Evolutionary conservation across 1,140 invertebrate genomes (phyloP).

Genomic region (Conus betulinus): DNA sequence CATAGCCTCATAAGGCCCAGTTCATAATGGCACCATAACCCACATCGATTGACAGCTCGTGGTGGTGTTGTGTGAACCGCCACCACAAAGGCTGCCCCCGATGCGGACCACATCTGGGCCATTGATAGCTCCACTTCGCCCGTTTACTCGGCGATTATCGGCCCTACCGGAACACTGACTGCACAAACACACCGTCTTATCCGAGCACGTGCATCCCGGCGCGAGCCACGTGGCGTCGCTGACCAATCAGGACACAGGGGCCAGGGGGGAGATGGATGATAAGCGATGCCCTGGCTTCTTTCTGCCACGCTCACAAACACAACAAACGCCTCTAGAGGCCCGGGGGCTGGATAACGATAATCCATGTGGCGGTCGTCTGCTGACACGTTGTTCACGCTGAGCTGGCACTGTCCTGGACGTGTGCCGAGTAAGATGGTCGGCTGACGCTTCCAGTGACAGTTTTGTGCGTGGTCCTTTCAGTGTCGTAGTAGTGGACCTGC

Average conservation of each 20-base stretch:
- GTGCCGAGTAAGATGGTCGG: no score
- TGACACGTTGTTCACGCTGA: not conserved
- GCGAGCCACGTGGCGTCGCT: not conserved
- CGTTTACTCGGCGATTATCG: not conserved
- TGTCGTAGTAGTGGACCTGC: no score
- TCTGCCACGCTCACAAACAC: not conserved
- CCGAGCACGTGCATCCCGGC: not conserved
- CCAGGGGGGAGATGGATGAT: not conserved
- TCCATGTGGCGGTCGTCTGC: not conserved
- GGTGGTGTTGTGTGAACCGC: no score
- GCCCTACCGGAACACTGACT: not conserved
- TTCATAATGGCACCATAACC: no score
- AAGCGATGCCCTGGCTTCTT: not conserved
- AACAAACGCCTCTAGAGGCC: not conserved
- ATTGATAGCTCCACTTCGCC: not conserved
- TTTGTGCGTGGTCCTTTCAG: no score
- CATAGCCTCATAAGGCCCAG: no score
- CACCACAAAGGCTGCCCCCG: not conserved
- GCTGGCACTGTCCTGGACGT: no score
- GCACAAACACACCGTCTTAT: not conserved
- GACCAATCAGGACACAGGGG: not conserved
- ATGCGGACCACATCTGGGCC: not conserved
- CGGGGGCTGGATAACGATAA: not conserved
- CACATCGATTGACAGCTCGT: no score
- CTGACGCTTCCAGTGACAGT: no score